phyloP scores from a whole-genome alignment of 2,888 invertebrate species.

The Julus scanicus region DNA sequence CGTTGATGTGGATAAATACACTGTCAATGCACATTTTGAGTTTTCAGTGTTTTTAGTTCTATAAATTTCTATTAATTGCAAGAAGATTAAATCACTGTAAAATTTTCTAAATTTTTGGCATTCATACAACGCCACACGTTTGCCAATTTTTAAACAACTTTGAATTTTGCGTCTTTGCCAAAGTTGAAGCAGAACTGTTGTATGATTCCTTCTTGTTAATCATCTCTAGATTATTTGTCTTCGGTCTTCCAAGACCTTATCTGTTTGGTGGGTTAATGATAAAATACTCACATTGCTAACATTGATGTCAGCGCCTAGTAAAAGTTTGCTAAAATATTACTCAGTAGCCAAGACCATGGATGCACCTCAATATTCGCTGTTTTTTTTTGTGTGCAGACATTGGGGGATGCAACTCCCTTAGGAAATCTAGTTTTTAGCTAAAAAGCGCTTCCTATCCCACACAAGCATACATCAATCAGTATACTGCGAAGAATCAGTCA shows the following conservation, averaged over 20 bases:
- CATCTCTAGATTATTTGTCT: background rate
- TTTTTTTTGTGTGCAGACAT: background rate
- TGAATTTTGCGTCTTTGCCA: too few species aligned
- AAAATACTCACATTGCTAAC: background rate
- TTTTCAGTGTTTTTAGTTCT: too few species aligned
- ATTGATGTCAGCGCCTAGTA: background rate
- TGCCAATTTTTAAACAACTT: too few species aligned
- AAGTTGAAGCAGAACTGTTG: too few species aligned
- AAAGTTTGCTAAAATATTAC: background rate
- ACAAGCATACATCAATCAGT: background rate
- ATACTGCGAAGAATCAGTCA: background rate
- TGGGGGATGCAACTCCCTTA: background rate
- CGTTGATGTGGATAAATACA: too few species aligned
- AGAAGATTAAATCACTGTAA: too few species aligned
- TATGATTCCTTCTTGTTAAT: background rate
- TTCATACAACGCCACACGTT: too few species aligned
- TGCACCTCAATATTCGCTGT: background rate
- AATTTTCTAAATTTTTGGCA: too few species aligned
- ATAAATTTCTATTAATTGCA: too few species aligned
- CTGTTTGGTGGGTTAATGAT: background rate
- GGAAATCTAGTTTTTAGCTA: conserved; percentile 40
- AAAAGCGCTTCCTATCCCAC: background rate
- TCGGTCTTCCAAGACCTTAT: background rate
- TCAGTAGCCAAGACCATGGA: background rate
- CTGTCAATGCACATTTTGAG: too few species aligned